Percentiles rank a stretch among this genome's conserved stretches.
Conservation (phyloP, 1,140 invertebrate species). For the Leptoteleia sp. region DNA sequence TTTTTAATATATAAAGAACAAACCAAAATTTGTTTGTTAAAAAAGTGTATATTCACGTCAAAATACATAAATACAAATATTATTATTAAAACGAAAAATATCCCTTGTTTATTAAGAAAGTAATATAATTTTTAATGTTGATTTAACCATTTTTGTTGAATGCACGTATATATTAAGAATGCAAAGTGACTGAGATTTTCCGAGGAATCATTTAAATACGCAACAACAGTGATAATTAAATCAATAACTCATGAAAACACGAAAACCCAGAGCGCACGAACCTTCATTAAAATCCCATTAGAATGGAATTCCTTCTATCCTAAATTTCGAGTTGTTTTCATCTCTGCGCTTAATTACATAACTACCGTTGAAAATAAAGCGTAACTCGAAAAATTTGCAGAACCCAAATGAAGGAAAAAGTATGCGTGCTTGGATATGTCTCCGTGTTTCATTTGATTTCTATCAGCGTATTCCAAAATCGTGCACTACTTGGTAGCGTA, state of each 20-base stretch:
- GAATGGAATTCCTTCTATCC: slow-evolving; percentile 11
- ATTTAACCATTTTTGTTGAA: no score
- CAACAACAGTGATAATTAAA: slow-evolving; percentile 9
- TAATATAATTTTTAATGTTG: no score
- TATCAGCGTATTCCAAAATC: slow-evolving; percentile 4
- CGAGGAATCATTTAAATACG: slow-evolving; percentile 1
- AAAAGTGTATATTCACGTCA: no score
- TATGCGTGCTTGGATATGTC: background rate
- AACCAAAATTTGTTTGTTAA: no score
- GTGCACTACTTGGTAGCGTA: background rate
- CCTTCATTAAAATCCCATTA: slow-evolving; percentile 33
- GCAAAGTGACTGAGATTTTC: background rate
- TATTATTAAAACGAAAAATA: no score
- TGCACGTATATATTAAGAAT: background rate
- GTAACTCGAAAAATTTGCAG: background rate
- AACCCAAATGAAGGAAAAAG: background rate
- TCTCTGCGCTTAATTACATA: slow-evolving; percentile 14
- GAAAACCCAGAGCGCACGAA: background rate
- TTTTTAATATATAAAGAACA: no score
- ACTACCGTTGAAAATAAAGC: slow-evolving; percentile 21
- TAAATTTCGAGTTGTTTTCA: slow-evolving; percentile 16
- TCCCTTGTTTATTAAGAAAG: no score
- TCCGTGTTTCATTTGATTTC: slow-evolving; percentile 25
- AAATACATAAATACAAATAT: no score
- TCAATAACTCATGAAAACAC: slow-evolving; percentile 15